A percentile compares a stretch with the other conserved stretches of the same genome.
Evolutionary conservation across 53 echinoderm and acorn worm species (phyloP).

Genomic region (Crossaster papposus): DNA sequence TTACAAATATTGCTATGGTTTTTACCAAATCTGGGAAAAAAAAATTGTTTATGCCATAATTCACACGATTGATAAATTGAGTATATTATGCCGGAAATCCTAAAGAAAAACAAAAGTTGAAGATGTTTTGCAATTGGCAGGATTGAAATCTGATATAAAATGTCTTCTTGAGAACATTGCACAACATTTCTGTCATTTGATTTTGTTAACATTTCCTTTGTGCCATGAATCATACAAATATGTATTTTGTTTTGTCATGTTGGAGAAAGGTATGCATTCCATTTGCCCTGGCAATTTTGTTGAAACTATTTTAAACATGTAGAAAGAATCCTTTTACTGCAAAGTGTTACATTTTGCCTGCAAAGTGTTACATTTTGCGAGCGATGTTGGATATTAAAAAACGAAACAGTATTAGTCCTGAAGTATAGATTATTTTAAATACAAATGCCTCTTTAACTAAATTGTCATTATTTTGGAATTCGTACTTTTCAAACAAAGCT

Average conservation of each 20-base stretch:
- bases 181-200: not conserved
- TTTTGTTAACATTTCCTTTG: not conserved
- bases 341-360: not conserved
- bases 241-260: not conserved
- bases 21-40: too few species aligned
- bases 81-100: not conserved
- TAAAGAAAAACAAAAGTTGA: not conserved
- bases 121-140: not conserved
- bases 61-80: not conserved
- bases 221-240: too few species aligned
- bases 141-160: not conserved
- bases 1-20: too few species aligned
- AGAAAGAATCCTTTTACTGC: not conserved
- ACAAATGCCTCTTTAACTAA: not conserved
- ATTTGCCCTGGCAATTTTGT: not conserved
- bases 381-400: not conserved
- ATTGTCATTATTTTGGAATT: not conserved
- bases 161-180: not conserved
- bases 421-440: not conserved
- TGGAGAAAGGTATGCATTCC: not conserved
- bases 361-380: not conserved
- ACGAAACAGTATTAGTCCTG: not conserved
- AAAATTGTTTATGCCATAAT: too few species aligned
- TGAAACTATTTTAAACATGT: not conserved
- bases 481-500: slow-evolving; percentile 1